These are phyloP conservation scores for Thamnaconus septentrionalis DNA, from an alignment of 2,113 vertebrate species.

Conservation along the genomic window DNA sequence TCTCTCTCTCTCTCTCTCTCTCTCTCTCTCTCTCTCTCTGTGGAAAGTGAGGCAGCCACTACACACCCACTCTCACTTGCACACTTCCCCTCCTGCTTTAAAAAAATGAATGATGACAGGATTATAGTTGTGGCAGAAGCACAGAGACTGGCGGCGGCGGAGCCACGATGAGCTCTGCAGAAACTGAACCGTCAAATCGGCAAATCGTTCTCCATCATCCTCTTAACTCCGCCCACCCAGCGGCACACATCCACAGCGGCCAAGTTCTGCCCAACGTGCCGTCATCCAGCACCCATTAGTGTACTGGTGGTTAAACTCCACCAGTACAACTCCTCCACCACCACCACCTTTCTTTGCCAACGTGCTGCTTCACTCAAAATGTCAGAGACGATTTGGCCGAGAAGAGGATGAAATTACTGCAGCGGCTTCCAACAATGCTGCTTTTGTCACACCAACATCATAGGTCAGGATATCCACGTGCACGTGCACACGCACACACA, in stretches of 20 bases:
- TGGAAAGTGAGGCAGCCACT: too few relatives aligned
- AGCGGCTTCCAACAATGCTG: slow-evolving; percentile 30
- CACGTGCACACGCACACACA: background rate
- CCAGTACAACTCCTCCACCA: background rate
- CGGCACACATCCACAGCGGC: background rate
- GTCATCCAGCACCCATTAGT: background rate
- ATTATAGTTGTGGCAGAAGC: slow-evolving; percentile 54
- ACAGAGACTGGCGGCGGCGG: slow-evolving; percentile 27
- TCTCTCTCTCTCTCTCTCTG: too few relatives aligned
- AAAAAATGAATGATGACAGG: slow-evolving; percentile 62
- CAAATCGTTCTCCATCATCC: slow-evolving; percentile 2
- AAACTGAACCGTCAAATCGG: slow-evolving; percentile 30
- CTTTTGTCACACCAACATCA: slow-evolving; percentile 43
- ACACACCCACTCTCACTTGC: too few relatives aligned
- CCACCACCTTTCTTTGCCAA: background rate
- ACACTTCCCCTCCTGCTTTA: slow-evolving; percentile 1
- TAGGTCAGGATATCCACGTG: slow-evolving; percentile 32
- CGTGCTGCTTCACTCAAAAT: slow-evolving; percentile 21
- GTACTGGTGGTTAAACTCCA: background rate
- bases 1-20: background rate
- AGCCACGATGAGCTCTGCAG: background rate
- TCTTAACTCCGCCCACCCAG: background rate
- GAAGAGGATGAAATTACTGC: slow-evolving; percentile 24
- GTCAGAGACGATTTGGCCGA: slow-evolving; percentile 23
- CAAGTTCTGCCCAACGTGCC: background rate